Evolutionary conservation across 2,113 vertebrate species (phyloP).

Genomic region (Bostrychus sinensis): DNA sequence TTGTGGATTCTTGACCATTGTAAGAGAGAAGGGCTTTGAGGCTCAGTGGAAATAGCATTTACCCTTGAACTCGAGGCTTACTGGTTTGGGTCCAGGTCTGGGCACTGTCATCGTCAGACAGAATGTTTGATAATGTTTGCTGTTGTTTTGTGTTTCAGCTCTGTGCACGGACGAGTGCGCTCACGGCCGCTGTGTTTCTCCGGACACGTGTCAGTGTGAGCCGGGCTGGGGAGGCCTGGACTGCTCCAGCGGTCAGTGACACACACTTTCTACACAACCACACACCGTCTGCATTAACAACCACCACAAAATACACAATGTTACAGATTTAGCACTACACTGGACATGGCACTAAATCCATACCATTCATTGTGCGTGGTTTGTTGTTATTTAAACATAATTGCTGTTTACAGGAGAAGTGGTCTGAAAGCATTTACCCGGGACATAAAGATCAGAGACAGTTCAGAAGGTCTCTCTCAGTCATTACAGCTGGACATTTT

Average conservation of each 20-base stretch:
- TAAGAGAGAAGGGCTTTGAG: too few relatives aligned
- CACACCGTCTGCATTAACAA: neutral
- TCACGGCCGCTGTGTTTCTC: constrained; percentile 90
- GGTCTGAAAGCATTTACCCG: neutral
- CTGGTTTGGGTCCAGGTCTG: too few relatives aligned
- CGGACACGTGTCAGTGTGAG: constrained; percentile 93
- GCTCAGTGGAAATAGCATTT: too few relatives aligned
- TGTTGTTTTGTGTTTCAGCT: constrained; percentile 69
- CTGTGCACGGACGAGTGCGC: constrained; percentile 90
- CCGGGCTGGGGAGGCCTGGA: constrained; percentile 93
- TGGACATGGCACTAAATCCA: neutral
- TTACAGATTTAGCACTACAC: neutral
- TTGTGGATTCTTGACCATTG: too few relatives aligned
- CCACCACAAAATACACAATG: neutral
- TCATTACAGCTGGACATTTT: constrained; percentile 8
- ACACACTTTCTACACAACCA: neutral
- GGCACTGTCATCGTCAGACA: too few relatives aligned
- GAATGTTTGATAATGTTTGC: neutral
- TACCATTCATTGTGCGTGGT: neutral
- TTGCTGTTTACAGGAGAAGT: neutral
- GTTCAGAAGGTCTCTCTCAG: neutral
- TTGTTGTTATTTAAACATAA: neutral
- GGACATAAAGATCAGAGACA: neutral
- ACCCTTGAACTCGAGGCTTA: too few relatives aligned
- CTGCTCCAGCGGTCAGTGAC: constrained; percentile 92